Evolutionary conservation across 2,797 vertebrate species (phyloP), one percentile per base, ranked within the genome.

Genomic region (Psittacula echo): DNA sequence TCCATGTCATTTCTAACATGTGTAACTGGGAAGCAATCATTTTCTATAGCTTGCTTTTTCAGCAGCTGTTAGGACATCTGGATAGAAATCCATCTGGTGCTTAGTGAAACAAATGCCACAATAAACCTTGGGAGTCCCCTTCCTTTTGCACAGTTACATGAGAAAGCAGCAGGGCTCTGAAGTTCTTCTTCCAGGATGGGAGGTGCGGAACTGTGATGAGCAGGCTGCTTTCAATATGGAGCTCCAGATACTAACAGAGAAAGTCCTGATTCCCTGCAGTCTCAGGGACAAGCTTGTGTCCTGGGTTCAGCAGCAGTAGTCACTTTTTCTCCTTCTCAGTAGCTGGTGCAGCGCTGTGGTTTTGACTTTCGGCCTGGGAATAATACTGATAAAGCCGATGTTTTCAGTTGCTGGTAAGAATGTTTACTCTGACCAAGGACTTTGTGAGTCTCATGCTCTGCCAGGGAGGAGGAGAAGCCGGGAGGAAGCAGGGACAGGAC

Each of bases 11-110:
- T 89, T 79, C 80, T 67, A 89, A 34, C 51, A 62, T 4, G 26
- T 85, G 78, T 51, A 72, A 92, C 50, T 83, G 72, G 45, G 65
- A 94, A 90, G 65, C 18, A 75, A 56, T 65, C 1, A 60, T 83
- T 83, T 93, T 83, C 68, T 78, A 74, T 14, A 51, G 34, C 11
- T 5, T 22, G 68, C 45, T 74, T 94, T 93, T 90, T 85, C 88
- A 85, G 72, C 93, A 96, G 81, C 81, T 93, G 88, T 76, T 88
- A 64, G 56, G 68, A 93, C 88, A 95, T 79, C 85, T 94, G 85
- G 85, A 82, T 74, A 53, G 42, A 82, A 92, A 97, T n/a, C 45
- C 78, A 87, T 90, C 84, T 93, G 91, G 68, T 47, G 50, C 74
- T 92, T 45, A 64, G 61, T 0, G 5, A 3, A 88, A 76, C 58